Conservation (phyloP, 2,888 invertebrate species). For the Marronus borbonicus region DNA sequence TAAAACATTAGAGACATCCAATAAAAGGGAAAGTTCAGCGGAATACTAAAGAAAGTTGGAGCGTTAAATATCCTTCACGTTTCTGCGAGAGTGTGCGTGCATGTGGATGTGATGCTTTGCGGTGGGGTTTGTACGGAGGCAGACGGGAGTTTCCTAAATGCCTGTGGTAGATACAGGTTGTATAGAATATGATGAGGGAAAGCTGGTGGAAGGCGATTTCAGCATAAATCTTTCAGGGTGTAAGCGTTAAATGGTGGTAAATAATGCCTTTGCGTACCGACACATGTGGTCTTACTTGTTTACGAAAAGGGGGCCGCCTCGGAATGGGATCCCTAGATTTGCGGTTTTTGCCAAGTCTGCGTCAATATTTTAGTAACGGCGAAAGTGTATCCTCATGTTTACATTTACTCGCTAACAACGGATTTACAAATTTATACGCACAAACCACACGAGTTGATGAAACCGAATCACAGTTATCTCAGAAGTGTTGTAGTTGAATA, state of each 20-base stretch:
- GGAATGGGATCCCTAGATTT: slow-evolving; percentile 44
- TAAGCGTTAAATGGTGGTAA: slow-evolving; percentile 47
- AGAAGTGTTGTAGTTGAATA: slow-evolving; percentile 1
- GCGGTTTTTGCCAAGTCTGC: slow-evolving; percentile 42
- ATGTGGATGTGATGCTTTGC: slow-evolving; percentile 22
- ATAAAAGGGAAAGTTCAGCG: slow-evolving; percentile 52
- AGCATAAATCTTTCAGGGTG: slow-evolving; percentile 43
- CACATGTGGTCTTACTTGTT: slow-evolving; percentile 47
- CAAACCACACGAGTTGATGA: background rate
- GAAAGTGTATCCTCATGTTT: slow-evolving; percentile 44
- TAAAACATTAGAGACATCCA: slow-evolving; percentile 51
- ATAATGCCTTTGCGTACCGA: slow-evolving; percentile 43
- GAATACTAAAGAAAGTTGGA: slow-evolving; percentile 50
- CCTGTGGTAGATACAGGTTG: background rate
- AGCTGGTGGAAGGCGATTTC: slow-evolving; percentile 31
- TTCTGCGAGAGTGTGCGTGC: slow-evolving; percentile 20
- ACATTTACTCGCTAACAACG: slow-evolving; percentile 36
- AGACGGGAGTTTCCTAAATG: slow-evolving; percentile 34
- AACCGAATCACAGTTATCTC: slow-evolving; percentile 6
- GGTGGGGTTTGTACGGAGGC: slow-evolving; percentile 17
- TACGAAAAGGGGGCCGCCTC: slow-evolving; percentile 43
- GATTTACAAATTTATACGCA: slow-evolving; percentile 45
- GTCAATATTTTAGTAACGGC: slow-evolving; percentile 44
- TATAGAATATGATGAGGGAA: slow-evolving; percentile 12
- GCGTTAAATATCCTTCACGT: slow-evolving; percentile 49